Evolutionary conservation across 1,140 invertebrate genomes (phyloP).

Genomic region (Drosophila asahinai): DNA sequence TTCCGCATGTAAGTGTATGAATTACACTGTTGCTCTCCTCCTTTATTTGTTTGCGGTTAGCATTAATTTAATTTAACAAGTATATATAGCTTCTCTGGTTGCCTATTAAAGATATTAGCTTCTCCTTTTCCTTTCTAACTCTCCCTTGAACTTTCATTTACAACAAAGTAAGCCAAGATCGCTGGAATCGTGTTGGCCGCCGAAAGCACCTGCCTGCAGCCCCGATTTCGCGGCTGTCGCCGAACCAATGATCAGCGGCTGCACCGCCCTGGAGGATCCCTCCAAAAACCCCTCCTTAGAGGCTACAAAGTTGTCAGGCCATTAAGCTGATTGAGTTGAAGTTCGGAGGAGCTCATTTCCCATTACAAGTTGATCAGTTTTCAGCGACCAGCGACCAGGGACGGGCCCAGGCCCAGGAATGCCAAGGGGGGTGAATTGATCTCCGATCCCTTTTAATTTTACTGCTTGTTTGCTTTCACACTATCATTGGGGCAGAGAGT

Average conservation of each 20-base stretch:
- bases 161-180: constrained; percentile 21
- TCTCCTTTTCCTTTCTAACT: constrained; percentile 4
- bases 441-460: constrained; percentile 71
- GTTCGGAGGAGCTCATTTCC: constrained; percentile 76
- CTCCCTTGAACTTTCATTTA: constrained; percentile 40
- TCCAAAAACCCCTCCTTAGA: constrained; percentile 18
- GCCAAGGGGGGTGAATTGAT: constrained; percentile 33
- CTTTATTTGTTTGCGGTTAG: not conserved
- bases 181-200: constrained; percentile 30
- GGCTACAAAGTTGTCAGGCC: constrained; percentile 74
- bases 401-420: constrained; percentile 1
- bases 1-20: constrained; percentile 27
- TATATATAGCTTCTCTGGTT: not conserved
- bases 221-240: constrained; percentile 24
- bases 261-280: constrained; percentile 5
- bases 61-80: constrained; percentile 5
- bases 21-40: constrained; percentile 1
- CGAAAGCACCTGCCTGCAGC: constrained; percentile 36
- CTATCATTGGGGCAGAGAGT: constrained; percentile 59
- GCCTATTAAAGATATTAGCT: not conserved
- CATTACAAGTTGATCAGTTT: constrained; percentile 81
- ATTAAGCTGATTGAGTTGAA: constrained; percentile 82
- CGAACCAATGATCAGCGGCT: constrained; percentile 32
- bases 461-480: constrained; percentile 83
- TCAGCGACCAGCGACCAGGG: constrained; percentile 20